Evolutionary conservation across 2,888 invertebrate species (phyloP).

Genomic region (Electrophaes corylata): DNA sequence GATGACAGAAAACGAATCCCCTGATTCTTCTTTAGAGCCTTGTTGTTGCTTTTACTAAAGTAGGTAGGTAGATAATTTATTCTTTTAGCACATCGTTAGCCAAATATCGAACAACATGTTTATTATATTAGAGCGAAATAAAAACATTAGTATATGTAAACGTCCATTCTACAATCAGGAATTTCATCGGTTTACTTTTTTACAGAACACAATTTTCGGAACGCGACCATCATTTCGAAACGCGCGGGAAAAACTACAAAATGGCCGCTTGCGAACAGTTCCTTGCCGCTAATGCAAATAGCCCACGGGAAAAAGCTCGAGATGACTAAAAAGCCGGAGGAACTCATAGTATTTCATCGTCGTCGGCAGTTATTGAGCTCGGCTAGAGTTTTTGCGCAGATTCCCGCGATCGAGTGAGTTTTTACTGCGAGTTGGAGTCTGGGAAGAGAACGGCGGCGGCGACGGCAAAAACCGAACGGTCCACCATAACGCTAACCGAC

Average conservation of each 20-base stretch:
- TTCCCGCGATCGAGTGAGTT: slow-evolving; percentile 63
- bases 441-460: slow-evolving; percentile 69
- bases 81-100: slow-evolving; percentile 11
- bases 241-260: slow-evolving; percentile 72
- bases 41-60: neutral
- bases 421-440: slow-evolving; percentile 65
- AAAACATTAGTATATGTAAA: slow-evolving; percentile 68
- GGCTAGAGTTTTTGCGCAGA: slow-evolving; percentile 72
- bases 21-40: neutral
- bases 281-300: slow-evolving; percentile 71
- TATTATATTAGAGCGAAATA: slow-evolving; percentile 51
- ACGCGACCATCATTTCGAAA: slow-evolving; percentile 65
- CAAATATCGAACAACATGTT: slow-evolving; percentile 51
- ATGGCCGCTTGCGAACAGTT: slow-evolving; percentile 55
- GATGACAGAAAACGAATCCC: too few species aligned
- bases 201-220: slow-evolving; percentile 67
- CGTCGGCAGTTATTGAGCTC: slow-evolving; percentile 78
- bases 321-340: slow-evolving; percentile 72
- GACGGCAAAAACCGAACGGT: slow-evolving; percentile 67
- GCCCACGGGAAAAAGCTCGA: slow-evolving; percentile 66
- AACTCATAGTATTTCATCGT: slow-evolving; percentile 83
- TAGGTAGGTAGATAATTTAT: neutral
- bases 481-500: slow-evolving; percentile 72
- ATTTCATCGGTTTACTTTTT: slow-evolving; percentile 69
- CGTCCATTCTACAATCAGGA: slow-evolving; percentile 67